These are phyloP conservation scores for Myathropa florea DNA, from an alignment of 2,888 invertebrate species.

Conservation along the genomic window DNA sequence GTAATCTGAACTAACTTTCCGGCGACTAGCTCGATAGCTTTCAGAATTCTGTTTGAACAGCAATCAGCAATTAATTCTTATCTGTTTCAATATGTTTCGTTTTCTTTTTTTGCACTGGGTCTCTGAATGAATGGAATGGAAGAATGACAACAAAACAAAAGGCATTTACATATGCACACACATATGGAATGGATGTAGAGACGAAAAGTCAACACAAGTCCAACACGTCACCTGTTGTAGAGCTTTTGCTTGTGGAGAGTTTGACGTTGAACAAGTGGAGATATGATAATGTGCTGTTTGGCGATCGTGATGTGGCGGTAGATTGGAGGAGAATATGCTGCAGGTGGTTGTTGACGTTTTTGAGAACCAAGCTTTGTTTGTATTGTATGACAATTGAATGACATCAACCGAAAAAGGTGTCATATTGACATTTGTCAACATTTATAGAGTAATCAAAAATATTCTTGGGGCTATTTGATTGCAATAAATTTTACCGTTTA, in stretches of 20 bases:
- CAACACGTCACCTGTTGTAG: background rate
- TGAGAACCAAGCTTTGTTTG: too few relatives aligned
- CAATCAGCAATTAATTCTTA: slow-evolving; percentile 21
- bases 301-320: background rate
- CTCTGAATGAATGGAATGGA: background rate
- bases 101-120: background rate
- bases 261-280: background rate
- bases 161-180: background rate
- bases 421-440: too few relatives aligned
- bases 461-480: too few relatives aligned
- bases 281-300: background rate
- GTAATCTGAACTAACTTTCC: slow-evolving; percentile 23
- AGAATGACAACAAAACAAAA: slow-evolving; percentile 35
- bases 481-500: too few relatives aligned
- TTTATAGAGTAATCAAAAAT: too few relatives aligned
- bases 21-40: slow-evolving; percentile 4
- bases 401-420: too few relatives aligned
- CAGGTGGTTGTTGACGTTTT: background rate
- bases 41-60: background rate
- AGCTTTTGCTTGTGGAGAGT: background rate
- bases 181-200: background rate
- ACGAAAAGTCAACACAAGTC: background rate
- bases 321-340: background rate
- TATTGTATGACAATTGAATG: too few relatives aligned
- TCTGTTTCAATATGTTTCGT: background rate